phyloP scores from a whole-genome alignment of 2,888 invertebrate species.

The Leptopilina myrica region DNA sequence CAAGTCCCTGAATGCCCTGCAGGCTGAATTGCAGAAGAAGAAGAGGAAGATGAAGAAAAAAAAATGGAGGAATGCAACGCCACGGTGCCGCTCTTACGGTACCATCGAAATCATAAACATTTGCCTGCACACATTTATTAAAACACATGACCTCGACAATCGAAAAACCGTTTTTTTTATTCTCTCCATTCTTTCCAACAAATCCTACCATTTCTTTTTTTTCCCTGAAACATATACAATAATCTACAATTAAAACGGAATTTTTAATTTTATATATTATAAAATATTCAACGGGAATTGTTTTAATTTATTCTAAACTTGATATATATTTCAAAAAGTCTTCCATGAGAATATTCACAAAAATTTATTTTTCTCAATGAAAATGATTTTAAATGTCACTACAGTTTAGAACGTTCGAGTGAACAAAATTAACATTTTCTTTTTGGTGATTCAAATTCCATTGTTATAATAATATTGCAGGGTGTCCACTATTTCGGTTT shows the following conservation, averaged over 20 bases:
- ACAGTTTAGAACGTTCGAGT: too few species aligned
- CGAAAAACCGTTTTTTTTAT: conserved; percentile 35
- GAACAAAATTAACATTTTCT: too few species aligned
- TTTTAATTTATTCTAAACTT: too few species aligned
- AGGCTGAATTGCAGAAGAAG: conserved; percentile 39
- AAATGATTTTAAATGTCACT: too few species aligned
- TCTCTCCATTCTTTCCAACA: background rate
- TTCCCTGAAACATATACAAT: background rate
- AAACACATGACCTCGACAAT: conserved; percentile 32
- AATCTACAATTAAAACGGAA: conserved; percentile 1
- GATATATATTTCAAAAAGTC: too few species aligned
- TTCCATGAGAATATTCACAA: too few species aligned
- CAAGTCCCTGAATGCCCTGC: conserved; percentile 44
- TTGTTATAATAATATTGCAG: too few species aligned
- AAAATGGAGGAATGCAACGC: conserved; percentile 42
- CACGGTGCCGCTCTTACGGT: conserved; percentile 38
- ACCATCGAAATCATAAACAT: conserved; percentile 37
- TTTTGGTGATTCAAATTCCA: too few species aligned
- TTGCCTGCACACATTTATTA: conserved; percentile 31
- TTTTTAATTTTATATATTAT: background rate
- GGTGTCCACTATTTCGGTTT: too few species aligned
- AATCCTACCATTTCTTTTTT: background rate
- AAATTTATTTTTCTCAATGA: too few species aligned
- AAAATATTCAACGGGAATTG: background rate
- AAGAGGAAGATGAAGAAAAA: conserved; percentile 37